Evolutionary conservation across 1,140 invertebrate genomes (phyloP), one percentile per base, ranked within the genome.

Genomic region (Magallana angulata): DNA sequence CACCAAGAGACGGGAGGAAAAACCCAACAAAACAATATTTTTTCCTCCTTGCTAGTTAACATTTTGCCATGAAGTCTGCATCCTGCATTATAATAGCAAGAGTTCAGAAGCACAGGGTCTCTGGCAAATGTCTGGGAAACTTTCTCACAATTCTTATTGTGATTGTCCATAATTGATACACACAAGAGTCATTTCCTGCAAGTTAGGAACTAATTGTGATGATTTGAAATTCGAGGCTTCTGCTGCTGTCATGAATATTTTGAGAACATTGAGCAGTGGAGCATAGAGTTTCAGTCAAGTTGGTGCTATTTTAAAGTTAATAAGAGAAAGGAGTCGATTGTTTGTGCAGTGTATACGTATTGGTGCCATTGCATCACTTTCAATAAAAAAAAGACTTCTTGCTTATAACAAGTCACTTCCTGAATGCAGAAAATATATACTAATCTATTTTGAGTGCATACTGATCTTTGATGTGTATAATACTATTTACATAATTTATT

Each of bases 141-240:
- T 76, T 76, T 76, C 68, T 76, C 68, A 76, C 68, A 36, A 76
- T 76, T 76, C 68, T 76, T 76, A 76, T 24, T 76, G 68, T 76
- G 68, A 76, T 76, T 76, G 68, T 76, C 68, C 68, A 76, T 76
- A 76, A 76, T 76, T 76, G 68, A 76, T 76, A 76, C 68, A 76
- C 36, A 76, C 68, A 76, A 76, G 68, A 76, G 68, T 76, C 68
- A 76, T 76, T 76, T 76, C 68, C 68, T 76, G 68, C 36, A 24
- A 76, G 68, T 18, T 76, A 30, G 24, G 68, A 76, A 30, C 68
- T 30, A 30, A 76, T 76, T 76, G 68, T 76, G 68, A 76, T 30
- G 68, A 76, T 76, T 76, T 76, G 68, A 48, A 76, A 76, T 76
- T 76, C 36, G 68, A 76, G 24, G 18, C 68, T 76, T 76, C 18